Conservation (phyloP, 2,888 invertebrate species). For the Melanostoma mellinum region DNA sequence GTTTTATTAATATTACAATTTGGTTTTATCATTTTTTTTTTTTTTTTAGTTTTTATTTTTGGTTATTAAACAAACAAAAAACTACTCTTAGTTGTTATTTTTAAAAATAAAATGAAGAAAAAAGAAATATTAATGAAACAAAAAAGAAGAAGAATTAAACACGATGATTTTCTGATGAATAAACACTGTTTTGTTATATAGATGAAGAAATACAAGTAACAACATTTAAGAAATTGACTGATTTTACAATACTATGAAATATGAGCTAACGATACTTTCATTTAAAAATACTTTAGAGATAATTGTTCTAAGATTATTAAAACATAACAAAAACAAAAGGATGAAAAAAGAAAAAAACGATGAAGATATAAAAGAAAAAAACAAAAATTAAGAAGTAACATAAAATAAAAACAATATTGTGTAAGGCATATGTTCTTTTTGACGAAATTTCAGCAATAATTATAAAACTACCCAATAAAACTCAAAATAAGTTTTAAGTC, state of each 20-base stretch:
- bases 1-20: too few species aligned
- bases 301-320: slow-evolving; percentile 67
- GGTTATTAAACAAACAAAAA: slow-evolving; percentile 45
- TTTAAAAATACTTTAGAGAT: slow-evolving; percentile 70
- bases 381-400: neutral
- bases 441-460: slow-evolving; percentile 72
- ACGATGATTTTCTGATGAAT: slow-evolving; percentile 51
- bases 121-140: slow-evolving; percentile 12
- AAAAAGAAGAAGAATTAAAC: slow-evolving; percentile 43
- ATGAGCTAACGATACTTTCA: slow-evolving; percentile 74
- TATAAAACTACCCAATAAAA: slow-evolving; percentile 59
- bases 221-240: slow-evolving; percentile 74
- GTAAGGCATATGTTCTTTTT: slow-evolving; percentile 71
- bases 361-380: neutral
- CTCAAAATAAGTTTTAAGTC: slow-evolving; percentile 70
- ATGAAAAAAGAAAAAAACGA: too few species aligned
- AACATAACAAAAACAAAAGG: slow-evolving; percentile 1
- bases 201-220: slow-evolving; percentile 73
- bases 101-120: slow-evolving; percentile 38
- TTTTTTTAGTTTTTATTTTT: slow-evolving; percentile 18
- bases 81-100: slow-evolving; percentile 16
- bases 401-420: slow-evolving; percentile 55
- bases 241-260: slow-evolving; percentile 74
- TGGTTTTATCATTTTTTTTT: too few species aligned
- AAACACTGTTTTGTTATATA: slow-evolving; percentile 64